A percentile compares a stretch with the other conserved stretches of the same genome.
These are phyloP conservation scores for Saccostrea cuccullata DNA, from an alignment of 1,140 invertebrate genomes.

Conservation along the genomic window DNA sequence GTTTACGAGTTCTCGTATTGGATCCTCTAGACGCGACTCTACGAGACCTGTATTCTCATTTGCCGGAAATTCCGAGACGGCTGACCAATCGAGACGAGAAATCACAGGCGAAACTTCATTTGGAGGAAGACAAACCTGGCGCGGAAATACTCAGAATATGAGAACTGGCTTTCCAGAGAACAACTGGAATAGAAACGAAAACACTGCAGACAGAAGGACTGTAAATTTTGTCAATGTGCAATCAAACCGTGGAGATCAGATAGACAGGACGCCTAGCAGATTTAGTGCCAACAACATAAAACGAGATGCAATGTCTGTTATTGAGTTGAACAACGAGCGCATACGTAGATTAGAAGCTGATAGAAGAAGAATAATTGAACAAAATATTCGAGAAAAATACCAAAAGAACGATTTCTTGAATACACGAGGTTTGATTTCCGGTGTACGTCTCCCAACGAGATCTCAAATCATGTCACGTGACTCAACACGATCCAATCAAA, in stretches of 20 bases:
- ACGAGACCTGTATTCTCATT: background rate
- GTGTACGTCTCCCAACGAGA: background rate
- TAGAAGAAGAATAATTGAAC: background rate
- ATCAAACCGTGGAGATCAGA: background rate
- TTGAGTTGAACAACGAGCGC: background rate
- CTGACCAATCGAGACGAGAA: background rate
- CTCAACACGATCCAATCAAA: background rate
- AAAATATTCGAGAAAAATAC: background rate
- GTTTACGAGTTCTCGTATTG: background rate
- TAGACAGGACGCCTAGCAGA: background rate
- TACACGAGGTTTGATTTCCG: background rate
- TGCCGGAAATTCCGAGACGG: background rate
- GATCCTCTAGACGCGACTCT: background rate
- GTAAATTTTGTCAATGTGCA: background rate
- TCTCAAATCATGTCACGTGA: background rate
- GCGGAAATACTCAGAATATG: background rate
- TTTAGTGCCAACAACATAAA: background rate
- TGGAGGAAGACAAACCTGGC: background rate
- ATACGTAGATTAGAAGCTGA: background rate
- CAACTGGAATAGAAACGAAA: background rate
- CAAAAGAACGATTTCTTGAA: background rate
- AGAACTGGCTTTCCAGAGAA: background rate
- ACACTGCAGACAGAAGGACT: no score
- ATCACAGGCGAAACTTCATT: background rate
- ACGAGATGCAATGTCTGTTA: background rate